phyloP scores from a whole-genome alignment of 2,797 vertebrate genomes.

The Microctenopoma stevenorrisi region DNA sequence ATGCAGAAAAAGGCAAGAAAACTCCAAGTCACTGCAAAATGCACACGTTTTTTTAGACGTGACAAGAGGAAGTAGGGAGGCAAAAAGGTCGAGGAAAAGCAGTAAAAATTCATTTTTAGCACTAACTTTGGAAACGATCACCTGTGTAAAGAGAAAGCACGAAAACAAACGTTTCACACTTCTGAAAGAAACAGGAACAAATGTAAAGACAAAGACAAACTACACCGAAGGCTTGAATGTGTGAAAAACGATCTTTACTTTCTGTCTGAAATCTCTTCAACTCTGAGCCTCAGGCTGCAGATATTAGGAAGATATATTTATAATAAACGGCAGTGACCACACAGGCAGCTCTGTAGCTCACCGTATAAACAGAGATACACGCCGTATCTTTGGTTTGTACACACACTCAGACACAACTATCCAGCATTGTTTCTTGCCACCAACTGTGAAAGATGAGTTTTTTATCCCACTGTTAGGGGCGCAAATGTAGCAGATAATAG shows the following conservation, averaged over 20 bases:
- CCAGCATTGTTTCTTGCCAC: conserved; percentile 8
- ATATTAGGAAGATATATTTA: not conserved
- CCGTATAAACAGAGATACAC: conserved; percentile 8
- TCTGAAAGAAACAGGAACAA: not conserved
- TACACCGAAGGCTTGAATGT: not conserved
- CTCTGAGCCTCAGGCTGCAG: not conserved
- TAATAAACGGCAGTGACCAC: conserved; percentile 10
- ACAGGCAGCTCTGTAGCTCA: conserved; percentile 16
- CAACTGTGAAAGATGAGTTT: conserved; percentile 45
- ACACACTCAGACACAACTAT: not conserved
- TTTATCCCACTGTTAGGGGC: conserved; percentile 45
- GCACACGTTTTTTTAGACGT: conserved; percentile 25
- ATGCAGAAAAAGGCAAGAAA: conserved; percentile 26
- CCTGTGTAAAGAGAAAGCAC: conserved; percentile 12
- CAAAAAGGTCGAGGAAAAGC: conserved; percentile 9
- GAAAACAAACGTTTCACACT: not conserved
- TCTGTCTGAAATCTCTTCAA: not conserved
- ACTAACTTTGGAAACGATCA: conserved; percentile 34
- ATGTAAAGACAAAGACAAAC: not conserved
- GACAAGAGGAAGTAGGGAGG: conserved; percentile 13
- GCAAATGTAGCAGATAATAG: conserved; percentile 61
- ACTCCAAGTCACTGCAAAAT: conserved; percentile 27
- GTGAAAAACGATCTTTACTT: conserved; percentile 17
- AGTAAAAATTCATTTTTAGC: conserved; percentile 1
- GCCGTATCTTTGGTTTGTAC: conserved; percentile 13